Percentiles rank a stretch among this genome's conserved stretches.
Evolutionary conservation across 1,140 invertebrate species (phyloP).

Genomic region (Drosophila ohnishii): DNA sequence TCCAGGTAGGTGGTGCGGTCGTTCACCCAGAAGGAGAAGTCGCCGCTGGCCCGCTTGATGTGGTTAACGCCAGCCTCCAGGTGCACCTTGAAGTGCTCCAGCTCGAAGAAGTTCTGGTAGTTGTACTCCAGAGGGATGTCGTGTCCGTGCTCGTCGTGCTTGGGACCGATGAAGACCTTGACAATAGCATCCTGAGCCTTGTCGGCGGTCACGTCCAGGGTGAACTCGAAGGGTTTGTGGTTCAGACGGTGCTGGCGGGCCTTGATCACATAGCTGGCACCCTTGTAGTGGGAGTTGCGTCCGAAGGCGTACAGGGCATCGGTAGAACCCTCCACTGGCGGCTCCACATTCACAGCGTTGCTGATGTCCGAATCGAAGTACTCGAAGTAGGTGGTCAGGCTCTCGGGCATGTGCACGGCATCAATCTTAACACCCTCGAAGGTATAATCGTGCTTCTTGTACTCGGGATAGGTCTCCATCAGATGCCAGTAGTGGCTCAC

Average conservation of each 20-base stretch:
- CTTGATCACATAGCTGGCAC: slow-evolving; percentile 85
- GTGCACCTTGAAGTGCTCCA: slow-evolving; percentile 78
- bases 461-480: slow-evolving; percentile 84
- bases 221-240: slow-evolving; percentile 87
- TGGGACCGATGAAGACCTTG: slow-evolving; percentile 86
- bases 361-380: slow-evolving; percentile 87
- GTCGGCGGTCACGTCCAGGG: slow-evolving; percentile 84
- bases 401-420: slow-evolving; percentile 86
- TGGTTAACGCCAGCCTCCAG: slow-evolving; percentile 67
- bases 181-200: slow-evolving; percentile 84
- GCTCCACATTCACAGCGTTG: slow-evolving; percentile 85
- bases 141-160: slow-evolving; percentile 84
- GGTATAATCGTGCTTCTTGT: slow-evolving; percentile 85
- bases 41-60: slow-evolving; percentile 71
- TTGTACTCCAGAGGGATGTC: slow-evolving; percentile 69
- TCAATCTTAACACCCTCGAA: slow-evolving; percentile 87
- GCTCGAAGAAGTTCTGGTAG: slow-evolving; percentile 80
- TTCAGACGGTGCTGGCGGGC: slow-evolving; percentile 85
- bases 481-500: slow-evolving; percentile 85
- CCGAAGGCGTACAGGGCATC: slow-evolving; percentile 84
- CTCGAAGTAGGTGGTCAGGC: slow-evolving; percentile 89
- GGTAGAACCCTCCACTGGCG: slow-evolving; percentile 16
- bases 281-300: slow-evolving; percentile 86
- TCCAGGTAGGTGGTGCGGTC: slow-evolving; percentile 79
- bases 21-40: slow-evolving; percentile 74